Evolutionary conservation across 2,797 vertebrate genomes (phyloP).

Genomic region (Buphagus erythrorhynchus): DNA sequence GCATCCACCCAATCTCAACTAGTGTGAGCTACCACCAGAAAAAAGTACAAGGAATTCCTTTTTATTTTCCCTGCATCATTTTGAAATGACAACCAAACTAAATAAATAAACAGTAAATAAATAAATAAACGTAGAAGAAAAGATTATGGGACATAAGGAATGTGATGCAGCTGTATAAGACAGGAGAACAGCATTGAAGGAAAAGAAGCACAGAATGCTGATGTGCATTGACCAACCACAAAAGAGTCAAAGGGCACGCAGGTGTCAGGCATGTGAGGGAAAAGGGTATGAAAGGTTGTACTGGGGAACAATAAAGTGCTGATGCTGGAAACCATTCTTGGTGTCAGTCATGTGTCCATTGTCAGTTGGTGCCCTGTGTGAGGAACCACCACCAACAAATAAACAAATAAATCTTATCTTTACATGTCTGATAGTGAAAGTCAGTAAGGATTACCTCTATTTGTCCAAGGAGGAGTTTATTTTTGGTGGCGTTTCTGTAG

Average conservation of each 20-base stretch:
- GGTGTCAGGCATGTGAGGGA: too few species aligned
- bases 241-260: too few species aligned
- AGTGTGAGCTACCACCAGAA: not conserved
- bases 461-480: not conserved
- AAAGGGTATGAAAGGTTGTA: too few species aligned
- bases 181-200: too few species aligned
- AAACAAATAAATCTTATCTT: not conserved
- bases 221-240: too few species aligned
- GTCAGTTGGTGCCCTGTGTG: too few species aligned
- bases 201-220: too few species aligned
- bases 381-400: not conserved
- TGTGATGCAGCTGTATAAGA: too few species aligned
- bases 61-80: fast-evolving
- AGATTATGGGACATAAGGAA: too few species aligned
- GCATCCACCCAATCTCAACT: not conserved
- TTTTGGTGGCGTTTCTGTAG: not conserved
- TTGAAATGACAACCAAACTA: not conserved
- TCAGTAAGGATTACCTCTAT: not conserved
- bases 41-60: not conserved
- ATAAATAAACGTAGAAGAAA: not conserved
- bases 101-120: not conserved
- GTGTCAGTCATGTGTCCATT: too few species aligned
- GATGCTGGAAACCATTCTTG: too few species aligned
- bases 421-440: not conserved
- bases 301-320: too few species aligned